Base-by-base conservation (phyloP, 37 sponge, comb jelly and placozoan genomes). In the Mnemiopsis leidyi region DNA sequence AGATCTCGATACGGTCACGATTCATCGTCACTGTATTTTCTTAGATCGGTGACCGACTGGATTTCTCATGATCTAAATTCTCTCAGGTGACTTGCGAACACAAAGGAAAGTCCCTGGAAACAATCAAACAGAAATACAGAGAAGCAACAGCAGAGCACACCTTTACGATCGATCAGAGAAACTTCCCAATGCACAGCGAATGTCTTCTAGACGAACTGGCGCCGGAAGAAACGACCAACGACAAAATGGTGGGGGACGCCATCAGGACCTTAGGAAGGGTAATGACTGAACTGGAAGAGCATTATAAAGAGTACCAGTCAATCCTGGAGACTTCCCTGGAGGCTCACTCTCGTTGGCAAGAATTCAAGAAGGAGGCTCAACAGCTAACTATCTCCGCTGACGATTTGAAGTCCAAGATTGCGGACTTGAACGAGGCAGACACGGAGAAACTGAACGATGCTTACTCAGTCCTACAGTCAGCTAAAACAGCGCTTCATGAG, bases 71-170 rank as follows among this genome's bases (percentile, higher is more conserved):
- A n/a, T n/a, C n/a, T n/a, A n/a, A n/a, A n/a, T 71, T 20, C 7
- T 79, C 29, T 79, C 82, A 79, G 82, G 82, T 35, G 7, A 35
- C 36, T 7, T 20, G 82, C 38, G 82, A 36, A 29, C 37, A 79
- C 82, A 35, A 79, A 79, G 82, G 37, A 13, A 33, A 79, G 37
- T 79, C 82, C 21, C 36, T 79, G 82, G 82, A 79, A 36, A 79
- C 36, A 7, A 13, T 35, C 82, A 32, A 29, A 79, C 36, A 79
- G 36, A 32, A 35, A 23, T 79, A 34, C 36, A 7, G 21, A 7
- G 82, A 79, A 9, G 23, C 23, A 1, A 35, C 36, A 23, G 2
- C 73, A 25, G 28, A 20, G 21, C 24, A 28, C 29, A 21, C 73
- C 24, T 69, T 25, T 20, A 25, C 73, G 23, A 69, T 69, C 28